phyloP scores from a whole-genome alignment of 2,797 vertebrate species.

The Bufotes viridis region DNA sequence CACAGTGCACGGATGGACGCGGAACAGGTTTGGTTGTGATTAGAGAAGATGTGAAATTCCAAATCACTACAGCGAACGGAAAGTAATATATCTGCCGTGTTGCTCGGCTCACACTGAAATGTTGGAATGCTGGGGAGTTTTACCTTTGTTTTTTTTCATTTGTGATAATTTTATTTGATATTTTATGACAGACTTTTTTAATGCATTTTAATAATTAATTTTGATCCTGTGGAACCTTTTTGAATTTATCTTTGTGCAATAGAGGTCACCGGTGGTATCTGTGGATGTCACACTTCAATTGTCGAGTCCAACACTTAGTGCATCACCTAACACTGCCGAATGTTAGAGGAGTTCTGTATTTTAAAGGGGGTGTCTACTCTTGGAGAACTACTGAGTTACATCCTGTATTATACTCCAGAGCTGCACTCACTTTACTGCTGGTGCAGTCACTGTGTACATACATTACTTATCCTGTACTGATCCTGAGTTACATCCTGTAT shows the following conservation, averaged over 20 bases:
- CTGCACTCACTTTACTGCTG: conserved; percentile 4
- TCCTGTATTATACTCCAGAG: conserved; percentile 5
- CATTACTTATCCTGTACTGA: no score
- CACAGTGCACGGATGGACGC: neutral
- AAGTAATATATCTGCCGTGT: neutral
- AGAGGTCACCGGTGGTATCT: neutral
- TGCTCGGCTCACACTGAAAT: neutral
- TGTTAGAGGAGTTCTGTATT: neutral
- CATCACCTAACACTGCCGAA: neutral
- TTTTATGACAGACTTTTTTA: neutral
- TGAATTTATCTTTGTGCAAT: neutral
- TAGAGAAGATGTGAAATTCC: neutral
- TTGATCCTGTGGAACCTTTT: conserved; percentile 9
- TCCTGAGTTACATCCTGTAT: no score
- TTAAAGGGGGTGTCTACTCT: neutral
- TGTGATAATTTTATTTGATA: neutral
- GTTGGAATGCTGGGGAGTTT: neutral
- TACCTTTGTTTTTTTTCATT: neutral
- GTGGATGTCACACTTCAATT: neutral
- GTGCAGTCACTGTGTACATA: no score
- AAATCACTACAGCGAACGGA: neutral
- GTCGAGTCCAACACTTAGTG: neutral
- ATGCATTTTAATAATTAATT: neutral
- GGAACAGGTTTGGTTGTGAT: neutral
- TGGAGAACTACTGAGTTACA: neutral